Evolutionary conservation across 2,888 invertebrate genomes (phyloP), one percentile per base, ranked within the genome.

Genomic region (Glyphotaelius pellucidus): DNA sequence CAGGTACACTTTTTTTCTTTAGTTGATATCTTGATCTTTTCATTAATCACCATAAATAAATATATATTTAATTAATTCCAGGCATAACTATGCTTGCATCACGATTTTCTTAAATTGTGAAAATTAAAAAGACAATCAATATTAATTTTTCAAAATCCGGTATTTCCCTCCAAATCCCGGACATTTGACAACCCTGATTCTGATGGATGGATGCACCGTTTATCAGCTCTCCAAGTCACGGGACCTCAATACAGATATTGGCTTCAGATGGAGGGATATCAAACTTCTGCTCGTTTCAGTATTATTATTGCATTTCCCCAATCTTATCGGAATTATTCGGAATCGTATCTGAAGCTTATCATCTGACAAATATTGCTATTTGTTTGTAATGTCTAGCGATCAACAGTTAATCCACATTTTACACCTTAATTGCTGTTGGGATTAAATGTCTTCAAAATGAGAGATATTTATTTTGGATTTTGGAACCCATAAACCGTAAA

Each of bases 241-340:
- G 67, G 67, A 67, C 67, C 67, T 67, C 67, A 67, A 25, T 9
- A 67, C 67, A 67, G 67, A 67, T 67, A 25, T 67, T 67, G 67
- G 67, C 67, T 2, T 25, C 67, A 67, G 67, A 25, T n/a, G 67
- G 67, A 67, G 25, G 25, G 67, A 67, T 67, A 67, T 67, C 19
- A n/a, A 67, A 67, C 67, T 9, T 25, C 25, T 67, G n/a, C 25
- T n/a, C 67, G 67, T 67, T 9, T 67, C n/a, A 67, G 4, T 67
- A 67, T 67, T 67, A 67, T 67, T 67, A 81, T 81, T 81, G 81
- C 32, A 81, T 81, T 81, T 81, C 81, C 31, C 31, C 81, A 81
- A 81, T 81, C 31, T 81, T 32, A 81, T 81, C 81, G 81, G 81
- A 67, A 81, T 31, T 81, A 32, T 81, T 14, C 81, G 32, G 81